Conservation (phyloP, 1,140 invertebrate genomes). For the Mya arenaria region DNA sequence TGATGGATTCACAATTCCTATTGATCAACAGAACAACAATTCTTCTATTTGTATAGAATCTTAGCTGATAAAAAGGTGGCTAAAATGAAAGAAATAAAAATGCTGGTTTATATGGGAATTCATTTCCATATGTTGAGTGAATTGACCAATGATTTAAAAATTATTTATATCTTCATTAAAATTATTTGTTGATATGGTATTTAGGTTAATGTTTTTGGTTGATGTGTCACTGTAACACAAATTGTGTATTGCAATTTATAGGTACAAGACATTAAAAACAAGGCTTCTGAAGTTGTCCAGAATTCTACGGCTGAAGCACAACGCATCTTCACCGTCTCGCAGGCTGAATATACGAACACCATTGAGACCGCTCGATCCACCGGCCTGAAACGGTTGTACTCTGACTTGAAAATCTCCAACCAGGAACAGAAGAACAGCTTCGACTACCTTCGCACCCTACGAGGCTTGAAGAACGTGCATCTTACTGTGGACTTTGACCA, state of each 20-base stretch:
- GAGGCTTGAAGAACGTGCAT: slow-evolving; percentile 67
- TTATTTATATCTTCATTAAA: not conserved
- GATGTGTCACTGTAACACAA: not conserved
- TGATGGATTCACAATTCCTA: no score
- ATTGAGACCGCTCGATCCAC: slow-evolving; percentile 68
- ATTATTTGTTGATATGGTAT: no score
- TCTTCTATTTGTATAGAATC: no score
- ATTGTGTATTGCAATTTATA: slow-evolving; percentile 49
- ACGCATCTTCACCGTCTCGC: slow-evolving; percentile 56
- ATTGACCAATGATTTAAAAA: no score
- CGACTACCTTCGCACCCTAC: slow-evolving; percentile 74
- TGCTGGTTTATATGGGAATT: no score
- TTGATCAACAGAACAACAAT: no score
- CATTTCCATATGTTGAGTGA: no score
- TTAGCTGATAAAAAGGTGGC: no score
- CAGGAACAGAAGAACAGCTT: slow-evolving; percentile 73
- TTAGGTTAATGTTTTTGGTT: not conserved
- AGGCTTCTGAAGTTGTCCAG: slow-evolving; percentile 68
- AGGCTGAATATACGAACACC: slow-evolving; percentile 68
- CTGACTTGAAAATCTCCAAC: slow-evolving; percentile 57
- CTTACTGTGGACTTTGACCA: slow-evolving; percentile 76
- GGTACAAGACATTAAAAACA: slow-evolving; percentile 71
- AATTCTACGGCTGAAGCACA: slow-evolving; percentile 64
- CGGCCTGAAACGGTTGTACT: slow-evolving; percentile 70
- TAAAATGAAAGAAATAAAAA: no score